These are phyloP conservation scores for Sinocyclocheilus maitianheensis DNA, from an alignment of 2,113 vertebrate genomes.

Conservation along the genomic window DNA sequence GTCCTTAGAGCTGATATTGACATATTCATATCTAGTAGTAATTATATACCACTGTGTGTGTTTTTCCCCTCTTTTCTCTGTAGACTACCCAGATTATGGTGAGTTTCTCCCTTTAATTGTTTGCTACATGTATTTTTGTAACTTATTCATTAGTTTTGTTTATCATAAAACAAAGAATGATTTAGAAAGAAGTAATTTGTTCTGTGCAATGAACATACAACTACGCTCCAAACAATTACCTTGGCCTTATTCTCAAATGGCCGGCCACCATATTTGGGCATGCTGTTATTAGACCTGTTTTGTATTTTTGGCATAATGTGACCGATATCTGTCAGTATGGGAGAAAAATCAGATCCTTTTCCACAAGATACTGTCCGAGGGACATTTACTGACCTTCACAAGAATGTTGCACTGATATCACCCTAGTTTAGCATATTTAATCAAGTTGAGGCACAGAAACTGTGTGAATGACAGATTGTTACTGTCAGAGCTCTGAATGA, in stretches of 20 bases:
- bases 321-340: conserved; percentile 22
- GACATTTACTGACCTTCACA: conserved; percentile 34
- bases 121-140: conserved; percentile 21
- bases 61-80: background rate
- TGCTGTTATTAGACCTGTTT: conserved; percentile 30
- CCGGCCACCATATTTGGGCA: background rate
- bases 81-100: conserved; percentile 49
- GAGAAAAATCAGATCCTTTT: background rate
- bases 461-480: conserved; percentile 42
- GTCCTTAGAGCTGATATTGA: conserved; percentile 1
- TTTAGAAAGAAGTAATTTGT: conserved; percentile 8
- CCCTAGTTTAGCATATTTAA: conserved; percentile 5
- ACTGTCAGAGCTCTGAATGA: conserved; percentile 49
- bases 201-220: background rate
- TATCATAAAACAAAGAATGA: background rate
- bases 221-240: conserved; percentile 13
- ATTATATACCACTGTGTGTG: conserved; percentile 11
- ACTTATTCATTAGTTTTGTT: conserved; percentile 28
- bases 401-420: background rate
- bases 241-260: background rate
- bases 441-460: background rate
- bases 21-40: conserved; percentile 26
- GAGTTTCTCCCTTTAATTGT: conserved; percentile 30
- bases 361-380: background rate
- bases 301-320: conserved; percentile 6